These are phyloP conservation scores for Andrena fulva DNA, from an alignment of 2,888 invertebrate genomes.

Conservation along the genomic window DNA sequence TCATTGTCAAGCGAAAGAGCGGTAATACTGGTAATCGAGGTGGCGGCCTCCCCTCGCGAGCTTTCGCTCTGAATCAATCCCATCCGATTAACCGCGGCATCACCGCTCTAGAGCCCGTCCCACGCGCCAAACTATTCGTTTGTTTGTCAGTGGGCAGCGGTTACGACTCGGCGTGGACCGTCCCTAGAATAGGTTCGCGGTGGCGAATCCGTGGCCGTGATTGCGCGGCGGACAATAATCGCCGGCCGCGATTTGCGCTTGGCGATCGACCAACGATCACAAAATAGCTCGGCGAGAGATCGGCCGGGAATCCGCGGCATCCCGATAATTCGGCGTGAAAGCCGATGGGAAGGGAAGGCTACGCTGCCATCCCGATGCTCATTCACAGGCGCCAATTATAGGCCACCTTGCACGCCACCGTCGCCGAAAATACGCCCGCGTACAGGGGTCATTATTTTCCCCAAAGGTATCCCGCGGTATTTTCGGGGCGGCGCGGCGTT, in stretches of 20 bases:
- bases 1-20: too few relatives aligned
- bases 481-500: conserved; percentile 11
- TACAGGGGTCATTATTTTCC: conserved; percentile 8
- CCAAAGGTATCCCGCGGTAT: conserved; percentile 33
- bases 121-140: conserved; percentile 7
- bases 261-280: conserved; percentile 50
- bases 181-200: conserved; percentile 38
- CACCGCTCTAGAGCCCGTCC: background rate
- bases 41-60: too few relatives aligned
- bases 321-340: conserved; percentile 42
- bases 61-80: too few relatives aligned
- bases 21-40: too few relatives aligned
- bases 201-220: conserved; percentile 12
- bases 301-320: conserved; percentile 58
- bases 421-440: conserved; percentile 42
- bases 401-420: conserved; percentile 38
- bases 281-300: conserved; percentile 64
- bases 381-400: conserved; percentile 62
- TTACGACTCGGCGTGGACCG: conserved; percentile 4
- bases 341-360: background rate
- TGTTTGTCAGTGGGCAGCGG: background rate
- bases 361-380: background rate
- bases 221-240: background rate
- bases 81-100: background rate
- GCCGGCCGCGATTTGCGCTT: conserved; percentile 8